phyloP scores from a whole-genome alignment of 2,113 vertebrate species.

The Crotophaga sulcirostris region DNA sequence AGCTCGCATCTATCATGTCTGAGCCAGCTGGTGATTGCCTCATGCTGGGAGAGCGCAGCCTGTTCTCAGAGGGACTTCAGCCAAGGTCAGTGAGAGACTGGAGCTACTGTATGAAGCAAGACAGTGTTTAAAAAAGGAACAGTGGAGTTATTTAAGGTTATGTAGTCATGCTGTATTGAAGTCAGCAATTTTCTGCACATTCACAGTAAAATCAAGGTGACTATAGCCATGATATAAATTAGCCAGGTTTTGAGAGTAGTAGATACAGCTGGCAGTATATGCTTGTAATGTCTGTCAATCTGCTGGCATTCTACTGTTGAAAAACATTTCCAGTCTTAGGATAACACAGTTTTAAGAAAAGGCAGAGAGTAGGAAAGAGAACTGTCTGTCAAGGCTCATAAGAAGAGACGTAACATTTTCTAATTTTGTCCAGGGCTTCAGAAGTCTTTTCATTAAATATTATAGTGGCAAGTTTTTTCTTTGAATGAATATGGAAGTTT shows the following conservation, averaged over 20 bases:
- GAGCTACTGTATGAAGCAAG: not conserved
- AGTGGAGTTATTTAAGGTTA: slow-evolving; percentile 4
- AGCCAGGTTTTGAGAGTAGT: not conserved
- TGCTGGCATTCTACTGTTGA: not conserved
- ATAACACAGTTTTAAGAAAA: not conserved
- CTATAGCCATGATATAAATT: not conserved
- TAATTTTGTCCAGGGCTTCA: not conserved
- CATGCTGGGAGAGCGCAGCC: not conserved
- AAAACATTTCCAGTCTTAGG: not conserved
- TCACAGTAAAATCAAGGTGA: not conserved
- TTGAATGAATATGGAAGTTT: not conserved
- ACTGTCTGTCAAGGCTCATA: not conserved
- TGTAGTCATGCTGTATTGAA: not conserved
- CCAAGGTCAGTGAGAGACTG: slow-evolving; percentile 15
- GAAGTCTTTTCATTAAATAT: not conserved
- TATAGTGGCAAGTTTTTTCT: not conserved
- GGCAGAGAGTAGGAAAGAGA: not conserved
- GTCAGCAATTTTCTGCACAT: not conserved
- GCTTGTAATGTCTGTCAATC: not conserved
- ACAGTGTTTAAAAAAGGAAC: not conserved
- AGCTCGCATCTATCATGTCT: not conserved
- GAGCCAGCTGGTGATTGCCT: slow-evolving; percentile 36
- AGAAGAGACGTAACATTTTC: not conserved
- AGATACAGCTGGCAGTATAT: not conserved
- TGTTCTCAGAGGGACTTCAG: not conserved